Evolutionary conservation across 1,140 invertebrate species (phyloP), one percentile per base, ranked within the genome.

Genomic region (Olivierus martensii): DNA sequence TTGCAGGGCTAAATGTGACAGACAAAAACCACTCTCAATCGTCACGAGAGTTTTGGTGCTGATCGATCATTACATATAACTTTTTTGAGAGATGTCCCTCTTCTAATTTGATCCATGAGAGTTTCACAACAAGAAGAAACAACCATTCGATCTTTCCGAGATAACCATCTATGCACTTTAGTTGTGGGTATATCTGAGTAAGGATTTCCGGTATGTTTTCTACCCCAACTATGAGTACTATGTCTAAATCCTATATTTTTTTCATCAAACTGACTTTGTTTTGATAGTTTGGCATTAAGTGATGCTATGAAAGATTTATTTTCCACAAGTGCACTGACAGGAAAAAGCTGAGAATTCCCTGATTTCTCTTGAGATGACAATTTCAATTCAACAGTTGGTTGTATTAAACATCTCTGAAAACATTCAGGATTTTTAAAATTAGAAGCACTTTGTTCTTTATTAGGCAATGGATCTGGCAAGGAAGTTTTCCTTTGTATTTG

Each of bases 41-140:
- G 55, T 58, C 56, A 58, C 39, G 56, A 42, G 37, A 58, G 45
- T n/a, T 42, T 18, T 4, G 80, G 80, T 15, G 79, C 78, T 44
- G 79, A 81, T 44, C 80, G 71, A 70, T 80, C 78, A 69, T 79
- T 79, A 15, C 19, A 51, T 7, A 42, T 37, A 61, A 76, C 73
- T 39, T 73, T 69, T 63, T 74, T 77, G 46, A 91, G 67, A 4
- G 80, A 79, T 2, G 84, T 86, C 22, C 87, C 87, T 41, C 81
- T 76, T 63, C 87, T 82, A 43, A 92, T 91, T 63, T 92, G 87
- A 73, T 91, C 87, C 85, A 91, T 87, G 1, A 92, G 71, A 3
- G 77, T 78, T 55, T 78, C 77, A 35, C 77, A 69, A n/a, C 75
- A 73, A 18, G 63, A 60, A 18, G 43, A 45, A 7, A 45, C 39